Percentiles rank a stretch among this genome's conserved stretches.
Conservation (phyloP, 2,888 invertebrate genomes). For the Onthophagus sagittarius region DNA sequence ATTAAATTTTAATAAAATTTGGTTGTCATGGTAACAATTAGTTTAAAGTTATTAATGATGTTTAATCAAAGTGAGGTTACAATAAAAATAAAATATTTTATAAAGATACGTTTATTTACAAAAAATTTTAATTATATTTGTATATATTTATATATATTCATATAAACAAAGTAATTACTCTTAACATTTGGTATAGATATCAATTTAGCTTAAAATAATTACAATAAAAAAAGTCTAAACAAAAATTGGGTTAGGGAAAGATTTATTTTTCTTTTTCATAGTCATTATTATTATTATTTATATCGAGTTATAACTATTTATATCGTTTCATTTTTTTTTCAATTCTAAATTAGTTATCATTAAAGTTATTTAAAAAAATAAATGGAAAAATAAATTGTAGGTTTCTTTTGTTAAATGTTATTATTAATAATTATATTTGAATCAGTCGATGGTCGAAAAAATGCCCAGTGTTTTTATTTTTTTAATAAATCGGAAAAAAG, state of each 20-base stretch:
- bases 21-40: too few relatives aligned
- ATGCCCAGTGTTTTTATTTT: too few relatives aligned
- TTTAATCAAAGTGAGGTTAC: too few relatives aligned
- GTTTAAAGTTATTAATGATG: too few relatives aligned
- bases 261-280: neutral
- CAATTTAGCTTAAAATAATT: slow-evolving; percentile 20
- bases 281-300: neutral
- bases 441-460: too few relatives aligned
- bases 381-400: too few relatives aligned
- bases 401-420: too few relatives aligned
- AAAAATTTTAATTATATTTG: slow-evolving; percentile 13
- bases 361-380: too few relatives aligned
- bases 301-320: neutral
- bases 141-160: slow-evolving; percentile 14
- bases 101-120: slow-evolving; percentile 14
- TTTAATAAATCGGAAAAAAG: too few relatives aligned
- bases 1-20: too few relatives aligned
- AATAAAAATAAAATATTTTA: slow-evolving; percentile 8
- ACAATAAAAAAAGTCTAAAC: neutral
- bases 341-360: too few relatives aligned
- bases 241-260: neutral
- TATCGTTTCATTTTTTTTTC: neutral
- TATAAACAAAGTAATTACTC: slow-evolving; percentile 22
- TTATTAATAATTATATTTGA: too few relatives aligned
- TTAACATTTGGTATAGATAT: slow-evolving; percentile 28